A percentile compares a stretch with the other conserved stretches of the same genome.
Conservation (phyloP, 2,113 vertebrate genomes). For the Glareola pratincola region DNA sequence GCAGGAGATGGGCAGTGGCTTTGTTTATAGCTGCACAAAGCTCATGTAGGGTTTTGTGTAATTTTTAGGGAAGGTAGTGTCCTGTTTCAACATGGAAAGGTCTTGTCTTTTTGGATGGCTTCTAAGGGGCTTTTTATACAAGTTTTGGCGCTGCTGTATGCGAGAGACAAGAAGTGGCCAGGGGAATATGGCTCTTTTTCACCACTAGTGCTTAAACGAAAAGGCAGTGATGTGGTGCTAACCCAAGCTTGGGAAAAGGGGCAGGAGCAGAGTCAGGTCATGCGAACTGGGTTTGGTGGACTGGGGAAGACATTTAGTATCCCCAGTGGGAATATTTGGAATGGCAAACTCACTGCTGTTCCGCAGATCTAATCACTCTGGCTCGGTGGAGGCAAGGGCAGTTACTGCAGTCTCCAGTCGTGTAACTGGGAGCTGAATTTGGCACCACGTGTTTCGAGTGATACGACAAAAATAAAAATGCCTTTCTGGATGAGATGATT, state of each 20-base stretch:
- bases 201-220: not conserved
- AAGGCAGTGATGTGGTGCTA: not conserved
- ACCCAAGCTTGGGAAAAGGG: not conserved
- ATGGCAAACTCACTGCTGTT: not conserved
- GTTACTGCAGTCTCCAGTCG: not conserved
- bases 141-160: not conserved
- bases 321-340: not conserved
- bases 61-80: not conserved
- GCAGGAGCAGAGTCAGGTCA: not conserved
- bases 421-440: not conserved
- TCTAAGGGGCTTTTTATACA: not conserved
- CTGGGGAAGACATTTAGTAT: not conserved
- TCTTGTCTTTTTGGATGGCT: not conserved
- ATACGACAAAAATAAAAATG: not conserved
- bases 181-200: not conserved
- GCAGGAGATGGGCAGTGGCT: not conserved
- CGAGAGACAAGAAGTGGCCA: not conserved
- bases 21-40: not conserved
- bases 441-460: not conserved
- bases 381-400: rapidly evolving
- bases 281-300: not conserved
- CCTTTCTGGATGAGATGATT: not conserved
- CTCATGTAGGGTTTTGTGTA: not conserved
- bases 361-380: not conserved
- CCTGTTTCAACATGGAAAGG: not conserved